phyloP scores from a whole-genome alignment of 2,797 vertebrate genomes.

The Dermochelys coriacea region DNA sequence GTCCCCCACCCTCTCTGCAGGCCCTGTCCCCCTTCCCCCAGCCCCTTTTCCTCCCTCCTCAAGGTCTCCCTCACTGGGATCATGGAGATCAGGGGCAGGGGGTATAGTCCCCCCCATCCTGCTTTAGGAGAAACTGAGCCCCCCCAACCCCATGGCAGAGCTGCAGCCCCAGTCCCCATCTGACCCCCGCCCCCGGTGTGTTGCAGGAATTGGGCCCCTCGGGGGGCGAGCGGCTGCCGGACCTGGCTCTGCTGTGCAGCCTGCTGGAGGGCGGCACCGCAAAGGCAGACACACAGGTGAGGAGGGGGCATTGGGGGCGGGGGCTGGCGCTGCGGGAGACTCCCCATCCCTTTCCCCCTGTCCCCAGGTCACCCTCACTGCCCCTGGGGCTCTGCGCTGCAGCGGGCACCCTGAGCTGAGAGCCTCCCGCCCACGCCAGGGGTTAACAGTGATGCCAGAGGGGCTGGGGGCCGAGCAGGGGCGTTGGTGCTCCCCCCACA shows the following conservation, averaged over 20 bases:
- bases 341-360: not conserved
- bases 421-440: too few species aligned
- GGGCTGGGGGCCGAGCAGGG: too few species aligned
- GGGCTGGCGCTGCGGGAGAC: conserved; percentile 60
- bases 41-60: too few species aligned
- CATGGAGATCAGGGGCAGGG: not conserved
- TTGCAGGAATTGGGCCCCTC: not conserved
- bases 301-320: conserved; percentile 27
- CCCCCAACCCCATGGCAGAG: not conserved
- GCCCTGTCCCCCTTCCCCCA: not conserved
- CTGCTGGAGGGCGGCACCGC: conserved; percentile 66
- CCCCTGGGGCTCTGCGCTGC: too few species aligned
- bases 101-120: too few species aligned
- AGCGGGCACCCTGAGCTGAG: too few species aligned
- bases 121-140: too few species aligned
- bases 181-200: not conserved
- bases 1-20: not conserved
- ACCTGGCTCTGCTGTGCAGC: conserved; percentile 72
- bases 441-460: too few species aligned
- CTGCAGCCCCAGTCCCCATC: conserved; percentile 37
- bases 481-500: too few species aligned
- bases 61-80: too few species aligned
- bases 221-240: conserved; percentile 65
- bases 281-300: conserved; percentile 64
- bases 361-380: too few species aligned